These are phyloP conservation scores for Acanthurus lineatus DNA, from an alignment of 2,797 vertebrate species.

Conservation along the genomic window DNA sequence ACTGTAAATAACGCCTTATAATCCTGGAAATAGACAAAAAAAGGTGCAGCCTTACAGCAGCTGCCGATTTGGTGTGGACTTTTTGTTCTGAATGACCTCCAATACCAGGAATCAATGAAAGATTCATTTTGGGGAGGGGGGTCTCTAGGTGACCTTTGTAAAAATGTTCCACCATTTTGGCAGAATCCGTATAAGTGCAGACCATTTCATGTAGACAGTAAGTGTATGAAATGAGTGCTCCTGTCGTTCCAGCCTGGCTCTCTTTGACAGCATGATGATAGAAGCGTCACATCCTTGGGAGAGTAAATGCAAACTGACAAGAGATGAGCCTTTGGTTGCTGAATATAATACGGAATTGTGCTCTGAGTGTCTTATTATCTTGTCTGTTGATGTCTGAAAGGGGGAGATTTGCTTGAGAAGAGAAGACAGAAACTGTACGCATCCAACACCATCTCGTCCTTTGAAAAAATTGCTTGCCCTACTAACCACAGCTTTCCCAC, in stretches of 20 bases:
- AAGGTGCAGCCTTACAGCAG: slow-evolving; percentile 79
- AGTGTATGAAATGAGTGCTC: slow-evolving; percentile 99
- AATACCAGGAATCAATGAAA: slow-evolving; percentile 90
- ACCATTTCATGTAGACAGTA: slow-evolving; percentile 99
- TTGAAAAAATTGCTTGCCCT: slow-evolving; percentile 92
- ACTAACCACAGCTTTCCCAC: slow-evolving; percentile 98
- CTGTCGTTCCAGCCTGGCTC: slow-evolving; percentile 94
- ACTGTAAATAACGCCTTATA: slow-evolving; percentile 22
- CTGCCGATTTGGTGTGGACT: slow-evolving; percentile 80
- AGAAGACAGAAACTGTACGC: slow-evolving; percentile 94
- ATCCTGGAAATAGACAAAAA: slow-evolving; percentile 31
- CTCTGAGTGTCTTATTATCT: slow-evolving; percentile 99
- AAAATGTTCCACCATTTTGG: slow-evolving; percentile 98
- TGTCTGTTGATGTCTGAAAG: slow-evolving; percentile 99
- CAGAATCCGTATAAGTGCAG: slow-evolving; percentile 93
- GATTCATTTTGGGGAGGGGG: slow-evolving; percentile 76
- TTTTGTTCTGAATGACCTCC: slow-evolving; percentile 91
- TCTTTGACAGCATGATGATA: slow-evolving; percentile 99
- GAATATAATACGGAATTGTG: slow-evolving; percentile 99
- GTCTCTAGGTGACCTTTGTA: slow-evolving; percentile 93
- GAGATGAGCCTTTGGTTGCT: slow-evolving; percentile 99
- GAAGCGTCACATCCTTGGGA: slow-evolving; percentile 98
- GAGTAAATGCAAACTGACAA: slow-evolving; percentile 99
- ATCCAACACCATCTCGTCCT: slow-evolving; percentile 90
- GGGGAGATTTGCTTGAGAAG: slow-evolving; percentile 96